Evolutionary conservation across 2,113 vertebrate species (phyloP).

Genomic region (Platycercus adscitus): DNA sequence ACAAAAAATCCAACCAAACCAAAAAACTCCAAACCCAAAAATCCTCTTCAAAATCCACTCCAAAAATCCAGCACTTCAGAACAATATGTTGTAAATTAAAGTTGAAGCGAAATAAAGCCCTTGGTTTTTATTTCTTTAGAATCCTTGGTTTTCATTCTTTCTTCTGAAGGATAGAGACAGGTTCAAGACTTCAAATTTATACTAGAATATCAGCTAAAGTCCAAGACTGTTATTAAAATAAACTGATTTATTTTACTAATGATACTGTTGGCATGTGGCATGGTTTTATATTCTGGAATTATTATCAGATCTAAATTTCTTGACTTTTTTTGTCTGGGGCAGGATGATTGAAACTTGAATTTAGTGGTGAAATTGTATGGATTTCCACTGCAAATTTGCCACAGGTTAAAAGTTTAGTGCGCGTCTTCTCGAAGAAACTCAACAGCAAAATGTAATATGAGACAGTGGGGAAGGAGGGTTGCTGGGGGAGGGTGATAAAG

Average conservation of each 20-base stretch:
- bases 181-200: background rate
- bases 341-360: background rate
- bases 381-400: background rate
- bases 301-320: background rate
- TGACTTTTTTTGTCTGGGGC: background rate
- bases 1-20: background rate
- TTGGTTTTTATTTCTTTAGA: background rate
- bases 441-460: rapidly evolving
- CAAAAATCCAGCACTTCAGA: background rate
- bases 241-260: background rate
- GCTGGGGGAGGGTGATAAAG: background rate
- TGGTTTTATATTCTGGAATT: background rate
- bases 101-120: background rate
- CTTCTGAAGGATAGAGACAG: background rate
- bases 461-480: background rate
- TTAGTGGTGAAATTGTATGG: background rate
- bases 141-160: background rate
- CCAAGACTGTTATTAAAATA: background rate
- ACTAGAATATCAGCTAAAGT: background rate
- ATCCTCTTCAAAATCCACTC: too few species aligned
- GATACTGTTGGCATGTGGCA: background rate
- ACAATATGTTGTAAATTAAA: background rate
- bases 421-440: background rate
- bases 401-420: background rate
- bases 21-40: background rate